Evolutionary conservation across 2,888 invertebrate species (phyloP).

Genomic region (Dioctria linearis): DNA sequence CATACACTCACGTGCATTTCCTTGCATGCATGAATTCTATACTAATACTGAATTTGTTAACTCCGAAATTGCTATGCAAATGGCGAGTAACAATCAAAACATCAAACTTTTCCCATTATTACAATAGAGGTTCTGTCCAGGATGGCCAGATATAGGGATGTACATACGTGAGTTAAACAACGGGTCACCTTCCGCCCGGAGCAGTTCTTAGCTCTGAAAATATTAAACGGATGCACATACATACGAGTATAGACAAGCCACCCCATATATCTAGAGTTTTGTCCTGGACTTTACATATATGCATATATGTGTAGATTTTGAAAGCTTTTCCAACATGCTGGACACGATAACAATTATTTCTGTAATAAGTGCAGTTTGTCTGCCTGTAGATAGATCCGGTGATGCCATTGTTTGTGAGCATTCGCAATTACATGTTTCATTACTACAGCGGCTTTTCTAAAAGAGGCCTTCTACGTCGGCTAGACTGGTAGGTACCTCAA

Average conservation of each 20-base stretch:
- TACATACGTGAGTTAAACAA: no score
- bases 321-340: not conserved
- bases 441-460: constrained; percentile 6
- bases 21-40: not conserved
- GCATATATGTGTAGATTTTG: not conserved
- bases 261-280: no score
- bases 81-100: constrained; percentile 19
- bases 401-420: constrained; percentile 25
- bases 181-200: no score
- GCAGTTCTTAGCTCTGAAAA: no score
- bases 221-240: no score
- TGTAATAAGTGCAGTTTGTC: constrained; percentile 33
- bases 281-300: not conserved
- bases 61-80: not conserved
- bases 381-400: constrained; percentile 8
- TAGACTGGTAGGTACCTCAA: not conserved
- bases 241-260: no score
- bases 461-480: not conserved
- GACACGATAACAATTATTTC: constrained; percentile 18
- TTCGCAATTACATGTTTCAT: constrained; percentile 53
- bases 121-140: not conserved
- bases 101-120: constrained; percentile 1
- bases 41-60: not conserved
- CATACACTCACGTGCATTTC: not conserved
- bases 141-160: not conserved